Conservation (phyloP, 2,113 vertebrate genomes). For the Pitta sordida region DNA sequence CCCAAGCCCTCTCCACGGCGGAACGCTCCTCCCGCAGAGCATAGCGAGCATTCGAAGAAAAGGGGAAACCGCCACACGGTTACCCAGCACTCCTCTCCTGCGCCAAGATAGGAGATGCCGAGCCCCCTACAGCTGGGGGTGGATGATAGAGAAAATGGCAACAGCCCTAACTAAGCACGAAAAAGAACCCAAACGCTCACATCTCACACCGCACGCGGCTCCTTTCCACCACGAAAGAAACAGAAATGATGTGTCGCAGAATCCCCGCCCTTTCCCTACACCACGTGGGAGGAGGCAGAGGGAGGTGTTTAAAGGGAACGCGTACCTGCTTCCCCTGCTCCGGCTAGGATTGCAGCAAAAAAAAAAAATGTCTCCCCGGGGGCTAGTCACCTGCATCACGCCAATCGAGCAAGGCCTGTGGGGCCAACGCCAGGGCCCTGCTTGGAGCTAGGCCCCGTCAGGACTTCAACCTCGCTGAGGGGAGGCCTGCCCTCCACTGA, state of each 20-base stretch:
- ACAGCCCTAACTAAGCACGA: no score
- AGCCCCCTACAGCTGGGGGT: neutral
- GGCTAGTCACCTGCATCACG: neutral
- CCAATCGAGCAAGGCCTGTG: neutral
- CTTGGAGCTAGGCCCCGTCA: neutral
- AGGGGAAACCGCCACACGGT: neutral
- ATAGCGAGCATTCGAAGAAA: neutral
- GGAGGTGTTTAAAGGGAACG: neutral
- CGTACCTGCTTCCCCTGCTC: neutral
- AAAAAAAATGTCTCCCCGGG: neutral
- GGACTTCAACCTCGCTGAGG: neutral
- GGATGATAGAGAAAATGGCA: neutral
- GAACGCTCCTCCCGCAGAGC: neutral
- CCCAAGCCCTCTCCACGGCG: neutral
- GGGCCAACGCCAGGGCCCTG: neutral
- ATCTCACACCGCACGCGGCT: neutral
- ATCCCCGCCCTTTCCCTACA: neutral
- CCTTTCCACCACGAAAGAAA: neutral
- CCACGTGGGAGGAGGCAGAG: neutral
- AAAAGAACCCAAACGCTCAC: neutral
- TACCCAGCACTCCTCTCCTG: neutral
- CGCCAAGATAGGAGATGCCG: neutral
- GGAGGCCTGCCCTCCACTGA: neutral
- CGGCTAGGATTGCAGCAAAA: neutral
- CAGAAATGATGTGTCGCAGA: neutral